Evolutionary conservation across 2,797 vertebrate genomes (phyloP), one percentile per base, ranked within the genome.

Genomic region (Ptychadena robeensis): DNA sequence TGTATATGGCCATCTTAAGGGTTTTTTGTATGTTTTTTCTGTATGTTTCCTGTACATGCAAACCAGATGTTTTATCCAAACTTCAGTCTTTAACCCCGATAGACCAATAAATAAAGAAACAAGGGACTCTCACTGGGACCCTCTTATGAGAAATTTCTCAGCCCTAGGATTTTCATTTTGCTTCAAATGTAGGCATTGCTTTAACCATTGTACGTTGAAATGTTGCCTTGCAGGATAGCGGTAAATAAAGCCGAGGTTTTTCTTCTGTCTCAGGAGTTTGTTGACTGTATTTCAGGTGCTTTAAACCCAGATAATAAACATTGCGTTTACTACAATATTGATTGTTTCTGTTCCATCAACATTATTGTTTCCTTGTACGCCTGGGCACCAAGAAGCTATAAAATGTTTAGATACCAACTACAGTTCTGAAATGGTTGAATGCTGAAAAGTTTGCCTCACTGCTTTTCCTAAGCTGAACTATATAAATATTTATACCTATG

Each of bases 271-370:
- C 30, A 68, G 53, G 64, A 8, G 22, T 67, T 67, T 14, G 66
- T 78, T 53, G 25, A 78, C 44, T 68, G 48, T 68, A 35, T 34
- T 35, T 44, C n/a, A 57, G n/a, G 40, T 59, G n/a, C 44, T 68
- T 53, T 79, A 79, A 28, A 68, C 67, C 44, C 65, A 68, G 40
- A 35, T 78, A 69, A 59, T 68, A 79, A 68, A 79, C 65, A 35
- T 69, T 68, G 48, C 28, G 65, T 79, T 79, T 79, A 34, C 63
- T 78, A 48, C 11, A 34, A 14, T 67, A 67, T 78, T 67, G 64
- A 78, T 78, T 34, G 73, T 66, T 69, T 78, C 28, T 67, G 44
- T 78, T 78, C 65, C 64, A 67, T 67, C 38, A 53, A 34, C 75
- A 53, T 78, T 48, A 40, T 48, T 59, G 14, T 34, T 53, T 57